Percentiles rank a stretch among this genome's conserved stretches.
Conservation (phyloP, 2,113 vertebrate species). For the Pituophis catenifer region DNA sequence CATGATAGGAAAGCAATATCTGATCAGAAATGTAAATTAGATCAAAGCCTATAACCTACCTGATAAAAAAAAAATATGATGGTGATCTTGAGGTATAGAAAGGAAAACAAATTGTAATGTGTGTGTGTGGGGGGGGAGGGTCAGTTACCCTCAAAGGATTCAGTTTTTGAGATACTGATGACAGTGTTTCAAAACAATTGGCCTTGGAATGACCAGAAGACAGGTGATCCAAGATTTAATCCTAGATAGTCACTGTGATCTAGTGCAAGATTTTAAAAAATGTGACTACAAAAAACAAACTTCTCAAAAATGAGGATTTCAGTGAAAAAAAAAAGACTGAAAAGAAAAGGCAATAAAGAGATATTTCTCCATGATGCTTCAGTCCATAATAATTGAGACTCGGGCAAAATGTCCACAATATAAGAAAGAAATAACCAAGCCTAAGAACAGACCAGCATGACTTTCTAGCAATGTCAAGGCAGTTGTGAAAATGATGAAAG, state of each 20-base stretch:
- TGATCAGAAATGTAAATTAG: neutral
- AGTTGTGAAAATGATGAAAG: neutral
- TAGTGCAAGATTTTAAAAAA: neutral
- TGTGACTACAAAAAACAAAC: neutral
- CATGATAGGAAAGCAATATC: neutral
- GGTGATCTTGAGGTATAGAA: neutral
- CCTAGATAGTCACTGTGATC: neutral
- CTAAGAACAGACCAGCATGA: neutral
- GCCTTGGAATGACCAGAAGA: neutral
- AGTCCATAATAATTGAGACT: neutral
- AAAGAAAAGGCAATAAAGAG: neutral
- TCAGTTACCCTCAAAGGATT: neutral
- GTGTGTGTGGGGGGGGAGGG: too few relatives aligned
- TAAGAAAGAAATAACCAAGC: neutral
- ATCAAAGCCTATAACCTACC: neutral
- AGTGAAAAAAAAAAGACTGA: neutral
- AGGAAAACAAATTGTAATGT: too few relatives aligned
- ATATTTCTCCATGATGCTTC: neutral
- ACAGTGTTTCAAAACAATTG: neutral
- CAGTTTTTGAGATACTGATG: neutral
- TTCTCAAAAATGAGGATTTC: neutral
- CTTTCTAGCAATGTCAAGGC: neutral
- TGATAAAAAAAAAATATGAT: neutral
- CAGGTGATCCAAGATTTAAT: neutral
- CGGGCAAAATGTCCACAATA: neutral